Conservation (phyloP, 2,113 vertebrate genomes). For the Oxygymnocypris stewartii region DNA sequence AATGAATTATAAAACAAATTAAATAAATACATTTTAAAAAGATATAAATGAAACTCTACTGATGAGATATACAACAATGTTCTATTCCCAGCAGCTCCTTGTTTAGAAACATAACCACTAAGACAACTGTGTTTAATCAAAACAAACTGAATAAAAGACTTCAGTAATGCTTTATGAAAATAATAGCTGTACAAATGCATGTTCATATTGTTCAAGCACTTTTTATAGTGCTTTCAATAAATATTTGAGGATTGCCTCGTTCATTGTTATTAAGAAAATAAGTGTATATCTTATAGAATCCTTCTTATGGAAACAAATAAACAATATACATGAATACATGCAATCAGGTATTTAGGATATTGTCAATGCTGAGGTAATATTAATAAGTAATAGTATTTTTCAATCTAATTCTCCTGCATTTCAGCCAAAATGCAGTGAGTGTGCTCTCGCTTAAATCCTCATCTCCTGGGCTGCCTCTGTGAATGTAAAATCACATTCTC, state of each 20-base stretch:
- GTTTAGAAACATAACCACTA: background rate
- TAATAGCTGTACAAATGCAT: background rate
- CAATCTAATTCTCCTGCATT: conserved; percentile 10
- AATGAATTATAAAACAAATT: too few species aligned
- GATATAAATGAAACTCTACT: too few species aligned
- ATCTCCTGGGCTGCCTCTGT: too few species aligned
- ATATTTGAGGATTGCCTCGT: too few species aligned
- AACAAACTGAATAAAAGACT: background rate
- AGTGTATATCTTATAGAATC: background rate
- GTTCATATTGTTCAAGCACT: background rate
- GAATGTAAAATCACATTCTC: conserved; percentile 69
- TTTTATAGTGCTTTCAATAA: background rate
- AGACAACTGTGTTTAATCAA: background rate
- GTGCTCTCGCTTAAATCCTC: conserved; percentile 33
- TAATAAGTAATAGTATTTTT: conserved; percentile 52
- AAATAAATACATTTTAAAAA: too few species aligned
- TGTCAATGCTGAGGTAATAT: conserved; percentile 37
- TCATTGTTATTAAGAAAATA: background rate
- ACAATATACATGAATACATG: conserved; percentile 15
- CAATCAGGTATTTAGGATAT: conserved; percentile 3
- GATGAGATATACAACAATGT: background rate
- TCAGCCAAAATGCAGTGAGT: conserved; percentile 18
- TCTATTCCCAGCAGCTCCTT: background rate
- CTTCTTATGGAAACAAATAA: background rate
- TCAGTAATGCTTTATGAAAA: background rate